These are phyloP conservation scores for Parelbella ahira DNA, from an alignment of 2,888 invertebrate species.

Conservation along the genomic window DNA sequence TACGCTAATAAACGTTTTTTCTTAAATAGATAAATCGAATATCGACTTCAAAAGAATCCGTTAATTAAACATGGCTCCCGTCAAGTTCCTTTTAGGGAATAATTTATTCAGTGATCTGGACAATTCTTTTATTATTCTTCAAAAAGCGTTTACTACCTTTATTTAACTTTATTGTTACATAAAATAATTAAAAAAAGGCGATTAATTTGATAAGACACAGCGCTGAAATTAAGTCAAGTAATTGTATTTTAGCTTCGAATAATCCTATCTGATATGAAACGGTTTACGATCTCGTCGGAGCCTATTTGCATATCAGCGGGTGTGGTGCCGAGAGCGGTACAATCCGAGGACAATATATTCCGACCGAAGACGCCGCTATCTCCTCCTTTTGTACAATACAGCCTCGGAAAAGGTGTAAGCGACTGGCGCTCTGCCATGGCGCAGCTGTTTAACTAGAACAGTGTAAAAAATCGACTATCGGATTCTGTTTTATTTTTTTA, in stretches of 20 bases:
- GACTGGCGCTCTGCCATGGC: constrained; percentile 50
- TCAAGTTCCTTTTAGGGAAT: constrained; percentile 5
- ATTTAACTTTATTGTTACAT: constrained; percentile 2
- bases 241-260: constrained; percentile 57
- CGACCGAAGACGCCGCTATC: constrained; percentile 61
- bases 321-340: constrained; percentile 50
- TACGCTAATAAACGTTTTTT: too few species aligned
- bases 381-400: constrained; percentile 56
- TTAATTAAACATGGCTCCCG: constrained; percentile 9
- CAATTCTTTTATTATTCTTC: neutral
- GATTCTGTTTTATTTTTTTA: too few species aligned
- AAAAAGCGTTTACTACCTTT: constrained; percentile 1
- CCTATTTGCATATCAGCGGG: constrained; percentile 72
- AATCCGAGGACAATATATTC: constrained; percentile 66
- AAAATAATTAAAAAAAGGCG: constrained; percentile 15
- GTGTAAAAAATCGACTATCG: neutral
- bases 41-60: neutral
- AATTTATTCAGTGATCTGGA: constrained; percentile 15
- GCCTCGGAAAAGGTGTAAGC: constrained; percentile 44
- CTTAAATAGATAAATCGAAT: too few species aligned
- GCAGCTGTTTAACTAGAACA: constrained; percentile 5
- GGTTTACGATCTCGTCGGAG: constrained; percentile 67
- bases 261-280: constrained; percentile 68
- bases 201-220: constrained; percentile 28
- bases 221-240: constrained; percentile 38